Base-by-base conservation (phyloP, 2,113 vertebrate genomes). In the Albula goreensis region DNA sequence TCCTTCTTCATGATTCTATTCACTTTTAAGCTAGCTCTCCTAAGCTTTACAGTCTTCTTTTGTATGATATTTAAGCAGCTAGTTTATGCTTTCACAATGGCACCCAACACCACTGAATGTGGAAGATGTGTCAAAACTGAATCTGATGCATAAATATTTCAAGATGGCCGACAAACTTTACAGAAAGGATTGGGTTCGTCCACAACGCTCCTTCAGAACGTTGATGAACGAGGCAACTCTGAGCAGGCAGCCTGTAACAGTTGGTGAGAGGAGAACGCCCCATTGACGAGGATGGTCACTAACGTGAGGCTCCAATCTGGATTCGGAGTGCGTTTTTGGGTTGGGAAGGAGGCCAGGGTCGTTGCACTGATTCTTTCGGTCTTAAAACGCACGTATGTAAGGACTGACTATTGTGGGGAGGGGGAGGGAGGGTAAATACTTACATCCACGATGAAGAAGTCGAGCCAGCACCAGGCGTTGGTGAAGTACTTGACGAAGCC, bases 381-480 rank as follows among this genome's bases (percentile, higher is more conserved):
- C 78, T 74, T 81, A 83, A 31, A 53, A 78, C 48, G 31, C 22
- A 17, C 56, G 15, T n/a, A 41, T 53, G 48, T 78, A 41, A 41
- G 31, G 31, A 41, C 31, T 41, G 31, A 41, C 31, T 41, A 41
- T 41, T 41, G 31, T 1, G 41, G 48, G 3, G 50, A 56, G 60
- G 78, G n/a, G 1, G n/a, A 12, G 41, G 57, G 78, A 41, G 77
- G 49, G 31, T 7, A 74, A 90, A 93, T 94, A 97, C 98, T 94
- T 97, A 99, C 98, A 94, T 98, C 98, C 91, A 99, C 98, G 85
- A 99, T 99, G 94, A 99, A 98, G 97, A 99, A 99, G 96, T 99
- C 98, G 89, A 99, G 93, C 98, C 98, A 99, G 93, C 98, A 99
- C 98, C 98, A 99, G 90, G 98, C 98, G 0, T 99, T 99, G 11